Base-by-base conservation (phyloP, 2,797 vertebrate species). In the Graptemys geographica region DNA sequence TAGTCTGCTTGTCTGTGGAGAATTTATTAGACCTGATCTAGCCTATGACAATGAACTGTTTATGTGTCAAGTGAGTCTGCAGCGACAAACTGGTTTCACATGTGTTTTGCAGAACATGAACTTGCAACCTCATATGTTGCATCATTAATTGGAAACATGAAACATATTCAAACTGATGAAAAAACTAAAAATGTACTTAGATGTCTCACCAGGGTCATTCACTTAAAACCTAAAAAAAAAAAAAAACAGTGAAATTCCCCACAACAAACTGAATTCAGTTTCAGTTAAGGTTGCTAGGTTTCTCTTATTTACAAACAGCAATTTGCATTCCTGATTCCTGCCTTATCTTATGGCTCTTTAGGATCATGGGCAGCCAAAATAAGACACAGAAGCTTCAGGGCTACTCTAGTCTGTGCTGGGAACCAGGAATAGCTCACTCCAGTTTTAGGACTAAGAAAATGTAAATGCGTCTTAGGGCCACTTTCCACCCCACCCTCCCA, bases 71-170 rank as follows among this genome's bases (percentile, higher is more conserved):
- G 65, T 69, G n/a, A 23, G n/a, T 69, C 65, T 23, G n/a, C 18
- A 1, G 8, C 3, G 1, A n/a, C 11, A n/a, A 37, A 0, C 78
- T 76, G 72, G 23, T 76, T 76, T 76, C 23, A 12, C 56, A 13
- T 0, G 6, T 8, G 27, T 59, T 9, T 47, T 9, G 57, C 78
- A 53, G 52, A 79, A 51, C 52, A 27, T n/a, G 37, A 78, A 4
- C 76, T 2, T 33, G 25, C 1, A 1, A n/a, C 0, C 0, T 79
- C 25, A 49, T 0, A 2, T 57, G 53, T 2, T 1, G 57, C 8
- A 59, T 47, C 49, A 1, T 52, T 82, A 53, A 3, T 52, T 57
- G 44, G 56, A 55, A 3, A 3, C n/a, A n/a, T 8, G 41, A 86
- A 56, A 84, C 78, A 57, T 57, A 62, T 49, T 21, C 44, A 47